phyloP scores from a whole-genome alignment of 2,113 vertebrate species.

The Thinocorus orbignyianus region DNA sequence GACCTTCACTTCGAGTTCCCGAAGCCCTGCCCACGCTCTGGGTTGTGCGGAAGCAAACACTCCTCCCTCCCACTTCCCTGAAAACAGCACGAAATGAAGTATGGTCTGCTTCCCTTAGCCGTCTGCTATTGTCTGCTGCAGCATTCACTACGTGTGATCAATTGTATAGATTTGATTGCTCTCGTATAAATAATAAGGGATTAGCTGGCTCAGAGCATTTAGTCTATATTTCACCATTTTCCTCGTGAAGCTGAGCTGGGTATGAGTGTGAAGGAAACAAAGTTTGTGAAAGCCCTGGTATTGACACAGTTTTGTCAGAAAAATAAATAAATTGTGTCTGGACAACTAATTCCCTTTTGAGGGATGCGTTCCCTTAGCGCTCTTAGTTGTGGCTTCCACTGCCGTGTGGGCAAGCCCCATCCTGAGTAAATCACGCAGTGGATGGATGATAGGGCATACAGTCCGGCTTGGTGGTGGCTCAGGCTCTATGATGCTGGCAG shows the following conservation, averaged over 20 bases:
- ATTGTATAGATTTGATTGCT: neutral
- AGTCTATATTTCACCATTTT: neutral
- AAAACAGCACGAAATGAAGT: neutral
- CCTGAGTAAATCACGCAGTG: accelerated
- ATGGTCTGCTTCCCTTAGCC: neutral
- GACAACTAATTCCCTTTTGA: neutral
- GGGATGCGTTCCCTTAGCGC: neutral
- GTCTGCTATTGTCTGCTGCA: neutral
- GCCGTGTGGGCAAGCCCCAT: neutral
- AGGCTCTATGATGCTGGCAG: neutral
- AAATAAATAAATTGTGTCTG: neutral
- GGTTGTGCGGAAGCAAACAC: neutral
- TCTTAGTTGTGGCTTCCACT: neutral
- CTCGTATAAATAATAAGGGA: neutral
- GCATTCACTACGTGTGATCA: neutral
- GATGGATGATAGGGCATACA: no score
- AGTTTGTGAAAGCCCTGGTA: neutral
- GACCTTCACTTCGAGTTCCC: neutral
- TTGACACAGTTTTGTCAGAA: neutral
- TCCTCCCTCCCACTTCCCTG: neutral
- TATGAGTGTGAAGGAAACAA: neutral
- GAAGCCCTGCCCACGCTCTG: neutral
- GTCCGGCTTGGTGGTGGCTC: neutral
- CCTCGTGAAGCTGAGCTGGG: neutral
- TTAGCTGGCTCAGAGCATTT: neutral